Evolutionary conservation across 2,113 vertebrate species (phyloP), one percentile per base, ranked within the genome.

Genomic region (Cephalopterus ornatus): DNA sequence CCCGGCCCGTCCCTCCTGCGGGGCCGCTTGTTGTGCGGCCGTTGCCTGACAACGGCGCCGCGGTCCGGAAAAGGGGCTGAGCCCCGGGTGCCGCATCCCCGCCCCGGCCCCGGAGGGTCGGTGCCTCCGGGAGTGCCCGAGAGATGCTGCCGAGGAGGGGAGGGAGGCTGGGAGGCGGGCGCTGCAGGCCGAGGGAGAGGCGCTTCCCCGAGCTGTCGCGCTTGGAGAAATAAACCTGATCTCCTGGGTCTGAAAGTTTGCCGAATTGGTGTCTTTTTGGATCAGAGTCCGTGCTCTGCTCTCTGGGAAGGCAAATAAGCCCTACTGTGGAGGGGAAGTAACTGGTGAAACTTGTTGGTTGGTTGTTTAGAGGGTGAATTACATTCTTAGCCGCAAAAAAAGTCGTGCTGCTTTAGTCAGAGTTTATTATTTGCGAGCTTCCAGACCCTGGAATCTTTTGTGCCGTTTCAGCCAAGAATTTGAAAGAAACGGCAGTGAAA

Each of bases 1-100:
- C 18, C n/a, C n/a, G n/a, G n/a, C n/a, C n/a, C n/a, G n/a, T n/a
- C n/a, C n/a, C 70, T 19, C n/a, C 23, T 13, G 18, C 5, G 33
- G 66, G 61, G 62, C 46, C 50, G 52, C 23, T 50, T 88, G 80
- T 83, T 91, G 80, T 65, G 67, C 44, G 58, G 84, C 53, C 42
- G 92, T 93, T 96, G 95, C 94, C 63, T 93, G 13, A 85, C 92
- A 77, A 94, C 94, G 81, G 81, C n/a, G 59, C 33, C 35, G 78
- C 58, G 9, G 18, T 46, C 28, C 72, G 49, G 71, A 59, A 74
- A 79, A 79, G 83, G 74, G 42, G 56, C 93, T 30, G 94, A 71
- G 71, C 66, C 17, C 53, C 18, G 12, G 11, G 39, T 7, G 56
- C 14, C 19, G 24, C 44, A 24, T 67, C 32, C 28, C 22, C 7